A percentile compares a stretch with the other conserved stretches of the same genome.
Evolutionary conservation across 2,113 vertebrate species (phyloP).

Genomic region (Leptobrachium leishanense): DNA sequence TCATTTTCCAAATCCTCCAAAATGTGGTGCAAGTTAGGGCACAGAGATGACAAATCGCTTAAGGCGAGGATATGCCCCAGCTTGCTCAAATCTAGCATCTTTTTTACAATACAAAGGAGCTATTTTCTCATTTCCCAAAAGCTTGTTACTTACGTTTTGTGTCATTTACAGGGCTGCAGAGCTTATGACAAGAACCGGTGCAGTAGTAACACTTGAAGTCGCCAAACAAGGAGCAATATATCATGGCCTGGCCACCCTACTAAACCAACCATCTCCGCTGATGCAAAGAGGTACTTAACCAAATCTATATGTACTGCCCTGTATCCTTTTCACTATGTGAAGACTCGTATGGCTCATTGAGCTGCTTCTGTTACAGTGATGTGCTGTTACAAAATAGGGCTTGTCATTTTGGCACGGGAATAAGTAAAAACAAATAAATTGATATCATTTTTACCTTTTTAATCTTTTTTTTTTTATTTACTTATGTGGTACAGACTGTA

Average conservation of each 20-base stretch:
- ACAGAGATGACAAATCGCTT: not conserved
- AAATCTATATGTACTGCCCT: not conserved
- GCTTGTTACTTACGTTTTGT: not conserved
- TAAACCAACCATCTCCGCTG: constrained; percentile 95
- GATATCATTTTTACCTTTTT: too few species aligned
- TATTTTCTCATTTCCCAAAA: not conserved
- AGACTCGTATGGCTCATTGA: too few species aligned
- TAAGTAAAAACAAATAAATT: too few species aligned
- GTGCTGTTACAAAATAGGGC: too few species aligned
- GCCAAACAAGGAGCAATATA: constrained; percentile 98
- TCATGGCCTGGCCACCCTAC: constrained; percentile 92
- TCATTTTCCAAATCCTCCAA: not conserved
- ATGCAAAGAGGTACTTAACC: constrained; percentile 83
- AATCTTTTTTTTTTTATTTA: too few species aligned
- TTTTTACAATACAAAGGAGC: not conserved
- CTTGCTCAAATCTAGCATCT: not conserved
- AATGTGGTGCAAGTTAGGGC: not conserved
- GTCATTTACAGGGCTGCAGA: constrained; percentile 86
- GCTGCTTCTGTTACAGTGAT: too few species aligned
- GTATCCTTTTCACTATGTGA: too few species aligned
- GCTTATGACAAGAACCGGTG: constrained; percentile 95
- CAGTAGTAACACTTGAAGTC: constrained; percentile 94
- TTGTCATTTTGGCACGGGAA: too few species aligned
- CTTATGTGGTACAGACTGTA: too few species aligned
- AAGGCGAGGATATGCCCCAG: not conserved